Base-by-base conservation (phyloP, 2,888 invertebrate species). In the Maniola hyperantus region DNA sequence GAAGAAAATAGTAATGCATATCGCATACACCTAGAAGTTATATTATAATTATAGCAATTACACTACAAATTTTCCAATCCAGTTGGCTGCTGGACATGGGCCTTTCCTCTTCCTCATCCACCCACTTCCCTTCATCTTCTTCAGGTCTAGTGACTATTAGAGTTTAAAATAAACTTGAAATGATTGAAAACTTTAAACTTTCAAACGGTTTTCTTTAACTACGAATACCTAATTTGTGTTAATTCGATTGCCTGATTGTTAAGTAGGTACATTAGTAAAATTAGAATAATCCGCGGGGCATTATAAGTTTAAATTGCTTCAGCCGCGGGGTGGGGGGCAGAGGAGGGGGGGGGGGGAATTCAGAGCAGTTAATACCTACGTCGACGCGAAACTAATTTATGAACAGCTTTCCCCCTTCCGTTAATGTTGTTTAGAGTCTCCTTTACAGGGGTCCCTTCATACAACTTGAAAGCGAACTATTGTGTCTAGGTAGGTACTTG, bases 231-330 rank as follows among this genome's bases (percentile, higher is more conserved):
- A 18, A 8, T 15, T 15, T 36, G 18, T 39, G 18, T 36, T 39
- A 20, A 55, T 39, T 36, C 18, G 39, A 55, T 20, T 18, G 11
- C 39, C 34, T 2, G 60, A 63, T 61, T 65, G 70, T 70, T 61
- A 66, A 67, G 50, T 61, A 66, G 66, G 50, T 64, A 68, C 69
- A 67, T 72, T 69, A 70, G 64, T 58, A 42, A 53, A 66, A 72
- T 72, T 68, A 70, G 66, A 68, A 66, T 70, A 72, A 71, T 72
- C 67, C 66, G 54, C 18, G 65, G 36, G 51, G 64, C 26, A 26
- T 71, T 71, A 71, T 63, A 71, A 73, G 64, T 72, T 72, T 65
- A 67, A 70, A 72, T 71, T 61, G 69, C 55, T 66, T 55, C 64
- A 26, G 54, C 15, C 39, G 42, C 50, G 44, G 46, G 48, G 18